Evolutionary conservation across 2,113 vertebrate species (phyloP).

Genomic region (Chamaea fasciata): DNA sequence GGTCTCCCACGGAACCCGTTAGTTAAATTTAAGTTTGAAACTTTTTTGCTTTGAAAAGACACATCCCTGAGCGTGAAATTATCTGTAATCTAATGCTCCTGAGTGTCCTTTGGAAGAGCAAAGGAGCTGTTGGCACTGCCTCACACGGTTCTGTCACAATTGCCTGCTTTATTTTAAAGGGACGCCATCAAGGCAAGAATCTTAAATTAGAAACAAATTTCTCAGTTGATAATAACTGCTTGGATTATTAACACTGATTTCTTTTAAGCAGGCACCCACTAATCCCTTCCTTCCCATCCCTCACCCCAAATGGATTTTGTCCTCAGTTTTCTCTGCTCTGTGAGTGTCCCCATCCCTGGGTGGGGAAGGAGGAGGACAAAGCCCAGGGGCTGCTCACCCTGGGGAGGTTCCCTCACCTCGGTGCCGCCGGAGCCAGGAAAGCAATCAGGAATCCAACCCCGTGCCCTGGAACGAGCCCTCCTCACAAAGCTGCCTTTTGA

Average conservation of each 20-base stretch:
- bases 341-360: background rate
- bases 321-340: background rate
- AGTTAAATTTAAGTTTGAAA: slow-evolving; percentile 79
- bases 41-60: slow-evolving; percentile 71
- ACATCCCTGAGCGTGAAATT: slow-evolving; percentile 26
- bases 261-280: background rate
- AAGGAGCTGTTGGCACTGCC: background rate
- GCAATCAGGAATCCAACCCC: background rate
- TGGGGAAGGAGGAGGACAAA: background rate
- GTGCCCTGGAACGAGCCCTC: background rate
- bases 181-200: background rate
- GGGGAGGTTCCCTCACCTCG: background rate
- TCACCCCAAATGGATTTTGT: background rate
- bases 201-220: slow-evolving; percentile 1
- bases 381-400: background rate
- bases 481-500: background rate
- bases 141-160: background rate
- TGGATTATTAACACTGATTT: background rate
- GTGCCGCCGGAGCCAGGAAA: background rate
- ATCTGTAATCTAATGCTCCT: background rate
- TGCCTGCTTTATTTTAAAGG: background rate
- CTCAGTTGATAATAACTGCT: background rate
- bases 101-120: slow-evolving; percentile 1
- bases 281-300: background rate
- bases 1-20: slow-evolving; percentile 70